These are phyloP conservation scores for Herpetotheres cachinnans DNA, from an alignment of 2,113 vertebrate species.

Conservation along the genomic window DNA sequence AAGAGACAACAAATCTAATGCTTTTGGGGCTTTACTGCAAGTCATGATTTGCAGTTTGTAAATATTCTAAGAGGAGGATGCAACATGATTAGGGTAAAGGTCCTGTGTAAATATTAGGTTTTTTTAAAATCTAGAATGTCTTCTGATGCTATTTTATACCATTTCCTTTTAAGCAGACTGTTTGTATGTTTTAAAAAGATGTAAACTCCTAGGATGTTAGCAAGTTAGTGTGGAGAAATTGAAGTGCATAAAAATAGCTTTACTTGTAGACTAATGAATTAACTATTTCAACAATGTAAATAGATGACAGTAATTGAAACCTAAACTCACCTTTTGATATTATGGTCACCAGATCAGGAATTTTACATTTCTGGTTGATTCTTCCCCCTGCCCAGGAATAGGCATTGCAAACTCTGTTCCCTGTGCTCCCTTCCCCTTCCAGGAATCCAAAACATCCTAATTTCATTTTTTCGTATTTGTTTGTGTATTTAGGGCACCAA, in stretches of 20 bases:
- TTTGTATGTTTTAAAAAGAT: background rate
- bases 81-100: background rate
- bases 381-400: background rate
- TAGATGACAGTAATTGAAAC: background rate
- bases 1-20: background rate
- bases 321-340: background rate
- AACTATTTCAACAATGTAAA: background rate
- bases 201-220: background rate
- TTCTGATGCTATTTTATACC: background rate
- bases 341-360: background rate
- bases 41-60: slow-evolving; percentile 1
- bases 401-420: background rate
- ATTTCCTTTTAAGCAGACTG: background rate
- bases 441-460: background rate
- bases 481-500: background rate
- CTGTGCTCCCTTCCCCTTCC: background rate
- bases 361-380: background rate
- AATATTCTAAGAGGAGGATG: background rate
- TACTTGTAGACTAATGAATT: background rate
- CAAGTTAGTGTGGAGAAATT: background rate
- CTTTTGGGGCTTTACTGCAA: background rate
- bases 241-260: background rate
- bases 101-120: background rate
- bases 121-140: background rate
- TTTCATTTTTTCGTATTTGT: background rate